Evolutionary conservation across 2,113 vertebrate species (phyloP).

Genomic region (Phyllostomus discolor): DNA sequence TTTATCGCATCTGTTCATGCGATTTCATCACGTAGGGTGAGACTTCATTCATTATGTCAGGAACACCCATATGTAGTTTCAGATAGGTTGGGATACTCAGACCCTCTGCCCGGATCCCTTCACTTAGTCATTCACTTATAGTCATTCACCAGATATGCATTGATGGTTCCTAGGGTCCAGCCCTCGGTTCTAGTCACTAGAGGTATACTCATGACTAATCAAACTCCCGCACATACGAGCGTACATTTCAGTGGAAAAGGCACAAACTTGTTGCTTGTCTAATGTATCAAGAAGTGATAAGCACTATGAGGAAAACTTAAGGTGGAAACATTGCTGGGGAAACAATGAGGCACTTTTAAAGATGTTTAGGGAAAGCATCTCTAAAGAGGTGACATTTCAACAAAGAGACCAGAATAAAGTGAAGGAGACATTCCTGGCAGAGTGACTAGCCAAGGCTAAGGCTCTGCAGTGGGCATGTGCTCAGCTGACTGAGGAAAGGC

Average conservation of each 20-base stretch:
- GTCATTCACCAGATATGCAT: background rate
- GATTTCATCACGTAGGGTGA: background rate
- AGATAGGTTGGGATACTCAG: background rate
- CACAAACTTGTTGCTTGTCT: background rate
- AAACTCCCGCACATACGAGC: background rate
- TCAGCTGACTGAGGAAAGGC: background rate
- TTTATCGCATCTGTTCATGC: background rate
- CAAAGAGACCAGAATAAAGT: background rate
- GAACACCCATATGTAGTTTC: background rate
- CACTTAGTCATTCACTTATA: background rate
- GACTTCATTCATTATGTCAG: background rate
- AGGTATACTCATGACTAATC: background rate
- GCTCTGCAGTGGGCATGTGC: rapidly evolving
- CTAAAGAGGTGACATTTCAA: background rate
- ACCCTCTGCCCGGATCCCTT: background rate
- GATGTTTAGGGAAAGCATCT: background rate
- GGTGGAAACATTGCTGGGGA: background rate
- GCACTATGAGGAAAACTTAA: background rate
- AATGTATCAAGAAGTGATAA: background rate
- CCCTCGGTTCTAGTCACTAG: background rate
- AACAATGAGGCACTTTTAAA: background rate
- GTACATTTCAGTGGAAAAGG: background rate
- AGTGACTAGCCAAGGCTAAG: background rate
- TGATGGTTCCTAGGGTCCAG: background rate
- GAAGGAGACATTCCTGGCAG: background rate